Evolutionary conservation across 2,113 vertebrate species (phyloP).

Genomic region (Chrysemys picta): DNA sequence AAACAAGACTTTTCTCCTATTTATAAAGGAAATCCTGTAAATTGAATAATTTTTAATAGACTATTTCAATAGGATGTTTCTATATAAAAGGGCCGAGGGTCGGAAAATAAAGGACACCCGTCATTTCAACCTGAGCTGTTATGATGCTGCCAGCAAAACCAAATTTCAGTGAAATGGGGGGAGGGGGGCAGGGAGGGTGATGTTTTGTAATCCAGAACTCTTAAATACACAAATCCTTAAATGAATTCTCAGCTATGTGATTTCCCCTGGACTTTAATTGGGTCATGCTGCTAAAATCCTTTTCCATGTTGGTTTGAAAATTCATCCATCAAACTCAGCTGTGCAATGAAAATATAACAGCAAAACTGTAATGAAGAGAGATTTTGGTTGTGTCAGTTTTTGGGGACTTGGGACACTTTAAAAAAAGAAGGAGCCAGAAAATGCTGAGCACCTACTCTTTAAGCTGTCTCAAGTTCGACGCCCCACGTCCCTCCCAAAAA

Average conservation of each 20-base stretch:
- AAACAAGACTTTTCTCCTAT: background rate
- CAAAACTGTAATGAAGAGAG: rapidly evolving
- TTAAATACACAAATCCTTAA: background rate
- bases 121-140: background rate
- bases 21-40: background rate
- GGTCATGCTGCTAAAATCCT: background rate
- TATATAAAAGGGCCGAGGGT: background rate
- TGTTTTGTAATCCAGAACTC: background rate
- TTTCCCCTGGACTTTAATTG: background rate
- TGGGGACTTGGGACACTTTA: background rate
- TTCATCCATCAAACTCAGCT: background rate
- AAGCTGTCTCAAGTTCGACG: background rate
- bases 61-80: background rate
- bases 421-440: background rate
- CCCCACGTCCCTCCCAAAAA: rapidly evolving
- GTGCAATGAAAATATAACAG: background rate
- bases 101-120: background rate
- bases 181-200: too few species aligned
- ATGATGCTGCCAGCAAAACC: background rate
- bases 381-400: background rate
- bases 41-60: background rate
- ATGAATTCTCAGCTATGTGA: background rate
- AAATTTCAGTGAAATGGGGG: background rate
- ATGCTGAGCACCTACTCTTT: background rate
- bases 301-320: background rate